Percentiles rank a stretch among this genome's conserved stretches.
Conservation (phyloP, 2,113 vertebrate genomes). For the Mus spicilegus region DNA sequence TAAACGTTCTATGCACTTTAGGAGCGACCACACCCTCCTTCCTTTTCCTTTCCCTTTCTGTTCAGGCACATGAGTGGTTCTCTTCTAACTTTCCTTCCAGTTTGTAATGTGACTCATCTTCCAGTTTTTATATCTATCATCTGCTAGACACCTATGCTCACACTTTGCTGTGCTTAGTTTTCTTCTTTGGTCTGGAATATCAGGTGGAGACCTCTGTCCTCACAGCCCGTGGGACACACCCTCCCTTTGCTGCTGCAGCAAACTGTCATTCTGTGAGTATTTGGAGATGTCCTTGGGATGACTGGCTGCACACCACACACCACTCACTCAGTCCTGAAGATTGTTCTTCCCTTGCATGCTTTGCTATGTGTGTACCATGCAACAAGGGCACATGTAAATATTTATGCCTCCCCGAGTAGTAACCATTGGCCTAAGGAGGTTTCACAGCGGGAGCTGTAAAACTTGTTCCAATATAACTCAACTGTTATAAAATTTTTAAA, state of each 20-base stretch:
- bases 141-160: neutral
- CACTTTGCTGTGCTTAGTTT: neutral
- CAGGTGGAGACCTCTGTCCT: neutral
- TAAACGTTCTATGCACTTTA: neutral
- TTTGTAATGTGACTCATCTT: neutral
- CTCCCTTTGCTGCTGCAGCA: fast-evolving
- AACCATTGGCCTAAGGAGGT: neutral
- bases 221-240: fast-evolving
- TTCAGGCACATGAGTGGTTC: neutral
- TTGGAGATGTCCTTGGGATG: neutral
- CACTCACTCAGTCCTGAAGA: fast-evolving
- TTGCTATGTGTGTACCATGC: neutral
- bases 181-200: neutral
- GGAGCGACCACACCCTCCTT: neutral
- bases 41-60: neutral
- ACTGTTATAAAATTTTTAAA: constrained; percentile 34
- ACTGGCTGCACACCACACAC: too few relatives aligned
- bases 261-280: fast-evolving
- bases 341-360: neutral
- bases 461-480: neutral
- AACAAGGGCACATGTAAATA: neutral
- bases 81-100: neutral
- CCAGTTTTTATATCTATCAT: neutral
- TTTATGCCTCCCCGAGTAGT: neutral
- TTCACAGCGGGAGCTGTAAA: neutral